Percentiles rank a stretch among this genome's conserved stretches.
These are phyloP conservation scores for Calosoma granatense DNA, from an alignment of 1,140 invertebrate species.

Conservation along the genomic window DNA sequence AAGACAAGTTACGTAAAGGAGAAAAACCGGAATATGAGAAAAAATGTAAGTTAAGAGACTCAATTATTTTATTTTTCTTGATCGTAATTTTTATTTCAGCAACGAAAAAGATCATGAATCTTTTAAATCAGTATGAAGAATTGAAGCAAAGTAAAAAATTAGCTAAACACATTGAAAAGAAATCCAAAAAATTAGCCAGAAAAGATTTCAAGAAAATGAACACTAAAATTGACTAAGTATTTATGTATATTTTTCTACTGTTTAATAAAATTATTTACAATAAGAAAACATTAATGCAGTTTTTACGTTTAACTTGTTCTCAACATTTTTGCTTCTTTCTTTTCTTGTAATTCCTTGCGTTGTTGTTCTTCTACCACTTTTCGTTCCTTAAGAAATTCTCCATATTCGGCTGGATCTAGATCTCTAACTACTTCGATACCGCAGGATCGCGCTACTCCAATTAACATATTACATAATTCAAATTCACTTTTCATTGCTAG, in stretches of 20 bases:
- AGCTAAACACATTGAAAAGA: slow-evolving; percentile 62
- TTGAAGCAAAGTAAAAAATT: slow-evolving; percentile 60
- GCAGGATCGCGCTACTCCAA: slow-evolving; percentile 63
- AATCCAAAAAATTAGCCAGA: slow-evolving; percentile 51
- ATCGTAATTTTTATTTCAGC: slow-evolving; percentile 40
- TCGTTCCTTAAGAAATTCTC: slow-evolving; percentile 70
- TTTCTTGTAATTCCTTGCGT: slow-evolving; percentile 68
- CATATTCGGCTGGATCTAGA: slow-evolving; percentile 75
- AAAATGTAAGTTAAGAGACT: slow-evolving; percentile 59
- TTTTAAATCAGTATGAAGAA: slow-evolving; percentile 63
- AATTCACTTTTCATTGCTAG: slow-evolving; percentile 45
- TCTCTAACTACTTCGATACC: slow-evolving; percentile 81
- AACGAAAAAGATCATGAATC: slow-evolving; percentile 51
- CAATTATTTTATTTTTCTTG: slow-evolving; percentile 13
- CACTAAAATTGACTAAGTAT: slow-evolving; percentile 16
- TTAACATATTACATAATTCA: slow-evolving; percentile 70
- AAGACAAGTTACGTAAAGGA: slow-evolving; percentile 41
- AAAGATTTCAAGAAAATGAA: slow-evolving; percentile 43
- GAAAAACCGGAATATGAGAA: slow-evolving; percentile 62
- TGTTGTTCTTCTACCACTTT: slow-evolving; percentile 62
- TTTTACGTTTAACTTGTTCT: slow-evolving; percentile 44
- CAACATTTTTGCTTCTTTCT: slow-evolving; percentile 87
- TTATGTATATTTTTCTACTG: slow-evolving; percentile 1
- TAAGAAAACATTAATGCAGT: neutral
- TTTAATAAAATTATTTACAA: neutral